A percentile compares a stretch with the other conserved stretches of the same genome.
These are phyloP conservation scores for Crocodylus rhombifer DNA, from an alignment of 2,797 vertebrate species.

Conservation along the genomic window DNA sequence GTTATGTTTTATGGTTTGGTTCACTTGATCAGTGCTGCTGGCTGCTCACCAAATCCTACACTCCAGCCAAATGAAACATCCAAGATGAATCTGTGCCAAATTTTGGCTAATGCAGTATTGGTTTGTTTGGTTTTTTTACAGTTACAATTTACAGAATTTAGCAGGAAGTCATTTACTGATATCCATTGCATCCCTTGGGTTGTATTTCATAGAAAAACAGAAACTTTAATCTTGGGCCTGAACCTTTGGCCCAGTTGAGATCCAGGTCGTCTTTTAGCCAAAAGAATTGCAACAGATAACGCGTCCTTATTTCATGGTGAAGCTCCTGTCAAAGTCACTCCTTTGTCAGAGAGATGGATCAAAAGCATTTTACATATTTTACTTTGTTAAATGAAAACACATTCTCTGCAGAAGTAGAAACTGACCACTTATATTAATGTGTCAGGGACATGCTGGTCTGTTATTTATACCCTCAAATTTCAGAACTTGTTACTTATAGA, in stretches of 20 bases:
- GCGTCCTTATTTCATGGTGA: accelerated
- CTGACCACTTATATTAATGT: not conserved
- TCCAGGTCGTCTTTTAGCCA: not conserved
- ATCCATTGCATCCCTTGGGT: not conserved
- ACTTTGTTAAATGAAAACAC: not conserved
- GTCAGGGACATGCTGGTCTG: not conserved
- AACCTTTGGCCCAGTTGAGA: not conserved
- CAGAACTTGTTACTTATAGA: not conserved
- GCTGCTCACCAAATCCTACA: constrained; percentile 24
- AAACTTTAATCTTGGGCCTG: not conserved
- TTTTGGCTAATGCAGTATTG: constrained; percentile 18
- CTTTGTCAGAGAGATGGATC: not conserved
- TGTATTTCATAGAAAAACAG: not conserved
- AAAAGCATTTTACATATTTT: not conserved
- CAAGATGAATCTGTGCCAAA: constrained; percentile 53
- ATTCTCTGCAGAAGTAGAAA: not conserved
- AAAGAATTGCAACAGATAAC: not conserved
- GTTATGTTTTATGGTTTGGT: constrained; percentile 23
- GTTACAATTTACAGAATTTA: constrained; percentile 32
- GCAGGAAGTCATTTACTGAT: not conserved
- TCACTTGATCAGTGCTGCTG: constrained; percentile 40
- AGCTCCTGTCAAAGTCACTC: not conserved
- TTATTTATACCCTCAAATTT: not conserved
- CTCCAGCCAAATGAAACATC: constrained; percentile 31
- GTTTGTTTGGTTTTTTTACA: constrained; percentile 50